Conservation (phyloP, 1,140 invertebrate species). For the Zaprionus kolodkinae region DNA sequence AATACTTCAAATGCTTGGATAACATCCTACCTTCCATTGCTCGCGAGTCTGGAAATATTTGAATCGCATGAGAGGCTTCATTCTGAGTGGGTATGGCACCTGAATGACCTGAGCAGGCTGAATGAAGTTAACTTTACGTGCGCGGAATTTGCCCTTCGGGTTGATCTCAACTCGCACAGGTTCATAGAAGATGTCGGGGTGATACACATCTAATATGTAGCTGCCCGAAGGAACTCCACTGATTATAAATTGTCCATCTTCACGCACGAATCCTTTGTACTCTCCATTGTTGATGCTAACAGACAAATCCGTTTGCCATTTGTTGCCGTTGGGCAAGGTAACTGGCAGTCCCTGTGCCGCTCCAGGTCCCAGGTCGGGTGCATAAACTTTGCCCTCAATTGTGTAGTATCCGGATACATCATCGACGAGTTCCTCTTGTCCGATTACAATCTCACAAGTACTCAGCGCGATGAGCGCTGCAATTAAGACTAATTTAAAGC, state of each 20-base stretch:
- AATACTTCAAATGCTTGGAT: neutral
- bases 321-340: slow-evolving; percentile 83
- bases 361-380: slow-evolving; percentile 85
- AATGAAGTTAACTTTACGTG: slow-evolving; percentile 96
- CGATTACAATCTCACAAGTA: slow-evolving; percentile 50
- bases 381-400: slow-evolving; percentile 93
- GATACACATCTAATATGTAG: slow-evolving; percentile 96
- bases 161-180: slow-evolving; percentile 96
- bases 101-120: slow-evolving; percentile 95
- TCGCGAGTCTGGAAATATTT: slow-evolving; percentile 97
- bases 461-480: slow-evolving; percentile 39
- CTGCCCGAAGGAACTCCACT: slow-evolving; percentile 96
- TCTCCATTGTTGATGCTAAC: slow-evolving; percentile 95
- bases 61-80: slow-evolving; percentile 92
- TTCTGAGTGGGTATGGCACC: slow-evolving; percentile 95
- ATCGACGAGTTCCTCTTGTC: slow-evolving; percentile 70
- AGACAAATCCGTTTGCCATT: slow-evolving; percentile 91
- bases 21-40: slow-evolving; percentile 90
- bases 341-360: slow-evolving; percentile 76
- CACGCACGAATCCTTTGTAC: slow-evolving; percentile 93
- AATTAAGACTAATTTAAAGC: slow-evolving; percentile 49
- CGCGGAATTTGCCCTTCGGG: slow-evolving; percentile 97
- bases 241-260: slow-evolving; percentile 97
- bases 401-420: slow-evolving; percentile 74
- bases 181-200: slow-evolving; percentile 96